These are phyloP conservation scores for Tipula lateralis DNA, from an alignment of 2,888 invertebrate species.

Conservation along the genomic window DNA sequence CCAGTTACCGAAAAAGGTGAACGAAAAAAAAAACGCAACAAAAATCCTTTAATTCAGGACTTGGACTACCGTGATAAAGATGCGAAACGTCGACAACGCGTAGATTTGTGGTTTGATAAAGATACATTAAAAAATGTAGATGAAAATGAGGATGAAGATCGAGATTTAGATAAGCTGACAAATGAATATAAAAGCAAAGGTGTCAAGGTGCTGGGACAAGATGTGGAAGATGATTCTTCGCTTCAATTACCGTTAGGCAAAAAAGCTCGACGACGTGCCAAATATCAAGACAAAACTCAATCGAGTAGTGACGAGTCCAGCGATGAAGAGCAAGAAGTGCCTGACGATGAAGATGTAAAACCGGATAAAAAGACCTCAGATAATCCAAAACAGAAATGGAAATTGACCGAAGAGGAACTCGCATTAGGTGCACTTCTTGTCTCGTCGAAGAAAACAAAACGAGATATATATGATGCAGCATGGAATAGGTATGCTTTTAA, in stretches of 20 bases:
- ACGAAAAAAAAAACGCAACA: conserved; percentile 45
- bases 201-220: conserved; percentile 45
- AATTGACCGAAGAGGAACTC: conserved; percentile 79
- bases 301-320: conserved; percentile 25
- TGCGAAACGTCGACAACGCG: conserved; percentile 68
- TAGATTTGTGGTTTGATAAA: conserved; percentile 83
- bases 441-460: conserved; percentile 81
- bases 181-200: conserved; percentile 70
- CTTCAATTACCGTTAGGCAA: conserved; percentile 40
- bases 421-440: conserved; percentile 90
- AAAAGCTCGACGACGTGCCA: conserved; percentile 44
- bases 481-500: conserved; percentile 93
- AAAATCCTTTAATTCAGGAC: conserved; percentile 73
- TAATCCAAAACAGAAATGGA: conserved; percentile 52
- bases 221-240: conserved; percentile 29
- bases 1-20: conserved; percentile 46
- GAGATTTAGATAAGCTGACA: conserved; percentile 75
- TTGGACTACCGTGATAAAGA: conserved; percentile 71
- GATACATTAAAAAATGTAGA: conserved; percentile 75
- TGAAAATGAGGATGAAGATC: conserved; percentile 79
- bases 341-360: conserved; percentile 46
- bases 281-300: conserved; percentile 36
- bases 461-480: conserved; percentile 83
- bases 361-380: conserved; percentile 34
- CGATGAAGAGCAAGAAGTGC: conserved; percentile 55